Evolutionary conservation across 1,140 invertebrate genomes (phyloP).

Genomic region (Parapsyche elsis): DNA sequence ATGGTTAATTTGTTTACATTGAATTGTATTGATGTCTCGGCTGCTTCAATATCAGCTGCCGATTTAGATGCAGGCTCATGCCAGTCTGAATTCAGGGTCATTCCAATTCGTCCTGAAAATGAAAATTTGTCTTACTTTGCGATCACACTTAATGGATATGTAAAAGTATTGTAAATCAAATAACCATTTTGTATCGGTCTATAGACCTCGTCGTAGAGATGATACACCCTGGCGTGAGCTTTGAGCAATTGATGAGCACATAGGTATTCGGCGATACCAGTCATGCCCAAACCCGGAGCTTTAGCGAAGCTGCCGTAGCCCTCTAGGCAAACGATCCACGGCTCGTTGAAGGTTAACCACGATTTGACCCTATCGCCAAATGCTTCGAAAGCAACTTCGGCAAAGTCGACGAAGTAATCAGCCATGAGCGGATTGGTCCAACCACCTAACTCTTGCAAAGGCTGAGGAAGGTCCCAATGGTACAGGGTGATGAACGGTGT

Average conservation of each 20-base stretch:
- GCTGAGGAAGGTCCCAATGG: constrained; percentile 71
- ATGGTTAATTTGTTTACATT: constrained; percentile 56
- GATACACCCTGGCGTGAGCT: constrained; percentile 68
- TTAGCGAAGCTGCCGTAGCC: constrained; percentile 62
- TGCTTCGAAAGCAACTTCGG: constrained; percentile 57
- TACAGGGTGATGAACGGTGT: constrained; percentile 70
- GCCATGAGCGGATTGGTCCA: constrained; percentile 71
- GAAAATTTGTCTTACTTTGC: too few relatives aligned
- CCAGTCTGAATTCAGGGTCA: constrained; percentile 66
- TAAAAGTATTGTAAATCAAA: neutral
- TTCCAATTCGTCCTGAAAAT: constrained; percentile 66
- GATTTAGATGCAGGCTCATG: constrained; percentile 62
- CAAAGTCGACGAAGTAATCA: constrained; percentile 66
- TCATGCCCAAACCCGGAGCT: constrained; percentile 60
- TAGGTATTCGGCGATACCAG: constrained; percentile 64
- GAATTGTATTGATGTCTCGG: constrained; percentile 62
- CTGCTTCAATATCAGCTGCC: constrained; percentile 63
- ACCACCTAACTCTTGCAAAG: constrained; percentile 71
- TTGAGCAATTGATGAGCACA: constrained; percentile 67
- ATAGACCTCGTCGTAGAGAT: constrained; percentile 68
- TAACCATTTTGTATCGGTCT: constrained; percentile 55
- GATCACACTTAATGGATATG: too few relatives aligned
- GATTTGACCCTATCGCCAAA: constrained; percentile 61
- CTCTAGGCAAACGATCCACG: constrained; percentile 59
- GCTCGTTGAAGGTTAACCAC: constrained; percentile 66